Base-by-base conservation (phyloP, 2,888 invertebrate genomes). In the Thyatira batis region DNA sequence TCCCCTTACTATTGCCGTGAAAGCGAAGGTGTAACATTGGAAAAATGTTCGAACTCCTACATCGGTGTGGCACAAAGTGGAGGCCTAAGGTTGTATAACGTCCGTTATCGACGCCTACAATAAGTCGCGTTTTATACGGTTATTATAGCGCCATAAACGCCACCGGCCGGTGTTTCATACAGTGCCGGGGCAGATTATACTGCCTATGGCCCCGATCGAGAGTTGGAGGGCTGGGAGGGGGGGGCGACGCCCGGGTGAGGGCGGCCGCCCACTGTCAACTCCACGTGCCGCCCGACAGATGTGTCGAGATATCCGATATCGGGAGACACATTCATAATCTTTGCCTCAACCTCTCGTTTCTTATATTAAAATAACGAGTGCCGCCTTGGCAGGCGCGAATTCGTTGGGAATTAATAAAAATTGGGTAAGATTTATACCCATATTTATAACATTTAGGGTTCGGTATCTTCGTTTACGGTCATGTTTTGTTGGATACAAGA, bases 51-150 rank as follows among this genome's bases (percentile, higher is more conserved):
- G 67, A 68, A 61, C 63, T 63, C 60, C 67, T 68, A 63, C 68
- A 63, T 61, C 60, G 63, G 69, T 68, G 63, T 75, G 74, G 39
- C 77, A 72, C 80, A 76, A 77, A 81, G 80, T 77, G 76, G 76
- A 78, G 80, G 83, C 77, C 84, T 86, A 79, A 79, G 78, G 84
- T 80, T 85, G 85, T 90, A 82, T 85, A 89, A 84, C 82, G 87
- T 85, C 85, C 82, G 87, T 84, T 89, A 92, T 92, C 89, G 90
- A 86, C 85, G 87, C 84, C 85, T 87, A 89, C 90, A 92, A 92
- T 90, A 91, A 91, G 90, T 91, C 89, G 88, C 86, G 83, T 92
- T 92, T 92, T 92, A 92, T 92, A 91, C 82, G 89, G 89, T 90
- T 92, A 92, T 92, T 92, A 92, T 91, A 89, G 90, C 85, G 80